Percentiles rank a stretch among this genome's conserved stretches.
These are phyloP conservation scores for Steatornis caripensis DNA, from an alignment of 2,113 vertebrate genomes.

Conservation along the genomic window DNA sequence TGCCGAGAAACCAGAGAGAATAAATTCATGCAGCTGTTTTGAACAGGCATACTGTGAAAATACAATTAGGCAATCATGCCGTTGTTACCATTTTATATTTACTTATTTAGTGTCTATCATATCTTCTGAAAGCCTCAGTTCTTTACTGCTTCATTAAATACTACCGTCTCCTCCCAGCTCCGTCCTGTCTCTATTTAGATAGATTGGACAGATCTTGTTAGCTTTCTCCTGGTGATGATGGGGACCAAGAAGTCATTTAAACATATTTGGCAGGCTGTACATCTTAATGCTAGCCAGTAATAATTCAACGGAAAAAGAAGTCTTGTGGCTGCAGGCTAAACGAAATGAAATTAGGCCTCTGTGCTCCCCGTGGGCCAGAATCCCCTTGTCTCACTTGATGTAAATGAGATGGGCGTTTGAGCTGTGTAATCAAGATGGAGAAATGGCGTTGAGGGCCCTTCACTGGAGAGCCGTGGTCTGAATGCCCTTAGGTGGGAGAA, in stretches of 20 bases:
- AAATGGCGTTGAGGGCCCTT: background rate
- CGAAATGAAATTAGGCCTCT: background rate
- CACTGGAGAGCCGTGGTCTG: background rate
- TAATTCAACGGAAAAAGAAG: background rate
- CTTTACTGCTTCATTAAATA: conserved; percentile 4
- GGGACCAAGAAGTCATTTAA: conserved; percentile 28
- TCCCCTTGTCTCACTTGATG: background rate
- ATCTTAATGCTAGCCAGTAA: conserved; percentile 17
- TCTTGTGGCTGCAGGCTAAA: background rate
- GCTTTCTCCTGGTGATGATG: background rate
- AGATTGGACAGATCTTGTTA: background rate
- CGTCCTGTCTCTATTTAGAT: background rate
- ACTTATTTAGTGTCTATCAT: background rate
- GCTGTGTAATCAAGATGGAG: background rate
- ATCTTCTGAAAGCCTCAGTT: background rate
- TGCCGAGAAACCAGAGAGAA: background rate
- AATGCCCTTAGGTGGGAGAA: background rate
- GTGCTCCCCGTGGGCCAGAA: background rate
- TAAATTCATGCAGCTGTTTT: background rate
- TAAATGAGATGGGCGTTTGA: background rate
- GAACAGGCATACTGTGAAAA: background rate
- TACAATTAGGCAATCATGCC: background rate
- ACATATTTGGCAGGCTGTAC: conserved; percentile 24
- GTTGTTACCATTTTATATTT: background rate
- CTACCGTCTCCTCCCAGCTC: background rate